Base-by-base conservation (phyloP, 2,888 invertebrate species). In the Pelosia muscerda region DNA sequence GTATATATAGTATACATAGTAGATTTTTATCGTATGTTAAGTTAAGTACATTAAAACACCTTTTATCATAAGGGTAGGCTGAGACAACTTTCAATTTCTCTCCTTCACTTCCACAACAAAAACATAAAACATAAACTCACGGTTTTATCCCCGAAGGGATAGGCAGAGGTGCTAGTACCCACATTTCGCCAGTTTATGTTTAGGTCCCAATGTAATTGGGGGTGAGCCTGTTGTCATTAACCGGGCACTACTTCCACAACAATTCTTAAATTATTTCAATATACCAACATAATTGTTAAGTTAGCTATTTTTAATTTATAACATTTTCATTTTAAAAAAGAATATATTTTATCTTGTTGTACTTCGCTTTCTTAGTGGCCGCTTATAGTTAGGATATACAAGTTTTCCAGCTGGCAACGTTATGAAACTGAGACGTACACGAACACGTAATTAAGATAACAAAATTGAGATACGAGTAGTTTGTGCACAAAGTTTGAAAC, bases 401-500 rank as follows among this genome's bases (percentile, higher is more conserved):
- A 74, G 77, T 72, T 77, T 77, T 78, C 80, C 71, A 69, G 68
- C 56, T 64, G 56, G 66, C 55, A 69, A 68, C 65, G 55, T 58
- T 67, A 72, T 77, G 72, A 75, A 79, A 69, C 59, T 66, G 56
- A 77, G 72, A 66, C 63, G 66, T 63, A 58, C 74, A 57, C 26
- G 54, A 74, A 62, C 66, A 71, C 25, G 65, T 78, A 59, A 59
- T 59, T 68, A 77, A 78, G 74, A 79, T 79, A 70, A 68, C 77
- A 58, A 60, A 66, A 49, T 55, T 61, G 59, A 72, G 65, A 62
- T 63, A 71, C 49, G 49, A n/a, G 49, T 49, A 49, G 63, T 72
- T 65, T 42, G 11, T 11, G 23, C n/a, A 26, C 23, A 15, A 61
- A 57, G 34, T 60, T 66, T 49, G 5, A 38, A 34, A 26, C 55